Evolutionary conservation across 2,113 vertebrate species (phyloP), one percentile per base, ranked within the genome.

Genomic region (Entelurus aequoreus): DNA sequence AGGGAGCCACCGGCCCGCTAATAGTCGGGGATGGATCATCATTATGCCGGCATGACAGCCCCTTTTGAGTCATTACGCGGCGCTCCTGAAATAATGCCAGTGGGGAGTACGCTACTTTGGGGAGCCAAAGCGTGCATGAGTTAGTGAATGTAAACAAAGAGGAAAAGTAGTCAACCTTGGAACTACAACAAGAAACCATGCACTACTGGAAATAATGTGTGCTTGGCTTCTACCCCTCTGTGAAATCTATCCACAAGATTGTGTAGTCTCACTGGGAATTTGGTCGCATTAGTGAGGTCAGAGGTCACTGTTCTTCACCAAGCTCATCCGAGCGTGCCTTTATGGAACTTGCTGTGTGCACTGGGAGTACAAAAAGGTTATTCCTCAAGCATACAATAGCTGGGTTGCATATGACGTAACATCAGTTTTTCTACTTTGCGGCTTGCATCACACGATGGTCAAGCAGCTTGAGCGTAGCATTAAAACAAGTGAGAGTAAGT

Each of bases 21-120:
- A 85, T 85, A 28, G 68, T 72, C 15, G 16, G 0, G 68, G 70
- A 86, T 88, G 68, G 75, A 88, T 88, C 87, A 84, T 86, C 78
- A 84, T 86, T 84, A 88, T 56, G n/a, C 66, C 4, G 37, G 36
- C 54, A 56, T 83, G 86, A 86, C 86, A 85, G 75, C 60, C 53
- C 36, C 42, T 11, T 59, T 80, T 71, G 82, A 86, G 71, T 80
- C 84, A 76, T 66, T 11, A 13, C 10, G 19, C 53, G 0, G 60
- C 8, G 12, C 73, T 65, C 13, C 15, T 12, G 47, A 65, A 70
- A 70, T 61, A 66, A 71, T 66, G 72, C 69, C 75, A 0, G 0
- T 7, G 71, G 54, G 77, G 57, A 54, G 6, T 36, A 47, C 21
- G 2, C 37, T 73, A 72, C 42, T 72, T 72, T 67, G 47, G 62